Evolutionary conservation across 2,797 vertebrate genomes (phyloP).

Genomic region (Hypotaenidia okinawae): DNA sequence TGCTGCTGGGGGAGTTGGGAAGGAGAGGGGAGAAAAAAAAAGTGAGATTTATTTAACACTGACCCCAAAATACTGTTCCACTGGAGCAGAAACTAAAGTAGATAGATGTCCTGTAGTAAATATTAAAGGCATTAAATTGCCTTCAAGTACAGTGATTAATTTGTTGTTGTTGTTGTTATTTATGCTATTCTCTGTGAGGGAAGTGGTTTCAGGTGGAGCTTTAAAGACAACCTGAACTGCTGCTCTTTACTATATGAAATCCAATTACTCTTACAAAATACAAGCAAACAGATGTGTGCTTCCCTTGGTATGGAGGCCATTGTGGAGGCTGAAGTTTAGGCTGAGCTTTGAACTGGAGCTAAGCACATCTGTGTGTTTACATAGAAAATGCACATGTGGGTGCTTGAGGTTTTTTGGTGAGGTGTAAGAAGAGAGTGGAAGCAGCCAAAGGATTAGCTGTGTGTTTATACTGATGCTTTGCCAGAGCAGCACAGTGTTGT

Average conservation of each 20-base stretch:
- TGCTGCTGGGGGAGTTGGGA: background rate
- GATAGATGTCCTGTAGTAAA: background rate
- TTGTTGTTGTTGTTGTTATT: background rate
- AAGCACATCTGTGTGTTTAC: accelerated
- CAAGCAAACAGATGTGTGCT: background rate
- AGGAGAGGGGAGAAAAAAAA: background rate
- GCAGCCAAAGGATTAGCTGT: background rate
- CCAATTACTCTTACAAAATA: background rate
- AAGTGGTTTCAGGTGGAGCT: background rate
- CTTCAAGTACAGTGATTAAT: background rate
- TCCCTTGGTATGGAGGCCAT: background rate
- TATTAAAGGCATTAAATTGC: background rate
- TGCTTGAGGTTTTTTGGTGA: background rate
- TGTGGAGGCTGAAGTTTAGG: background rate
- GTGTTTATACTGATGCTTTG: background rate
- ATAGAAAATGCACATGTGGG: accelerated
- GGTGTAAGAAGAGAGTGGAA: background rate
- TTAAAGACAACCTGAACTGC: background rate
- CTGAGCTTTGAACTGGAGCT: background rate
- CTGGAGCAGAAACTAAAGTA: conserved; percentile 31
- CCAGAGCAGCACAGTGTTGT: background rate
- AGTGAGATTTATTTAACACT: conserved; percentile 35
- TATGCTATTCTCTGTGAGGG: background rate
- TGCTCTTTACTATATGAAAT: background rate
- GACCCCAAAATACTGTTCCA: conserved; percentile 22